Evolutionary conservation across 1,140 invertebrate genomes (phyloP).

Genomic region (Goniozus legneri): DNA sequence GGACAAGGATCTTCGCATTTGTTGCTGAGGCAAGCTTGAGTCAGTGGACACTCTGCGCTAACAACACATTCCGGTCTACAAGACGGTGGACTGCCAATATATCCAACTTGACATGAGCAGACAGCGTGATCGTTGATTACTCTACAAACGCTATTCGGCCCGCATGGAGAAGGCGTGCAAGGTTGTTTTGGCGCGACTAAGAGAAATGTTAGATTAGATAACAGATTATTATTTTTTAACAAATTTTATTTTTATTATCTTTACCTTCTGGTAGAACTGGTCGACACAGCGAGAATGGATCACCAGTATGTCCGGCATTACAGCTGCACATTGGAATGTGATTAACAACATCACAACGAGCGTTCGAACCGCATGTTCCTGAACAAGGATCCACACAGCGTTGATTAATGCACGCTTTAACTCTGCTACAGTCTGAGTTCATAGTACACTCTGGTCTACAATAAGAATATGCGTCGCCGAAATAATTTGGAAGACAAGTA

Average conservation of each 20-base stretch:
- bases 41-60: slow-evolving; percentile 63
- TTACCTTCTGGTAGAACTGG: slow-evolving; percentile 34
- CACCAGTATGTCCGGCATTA: slow-evolving; percentile 65
- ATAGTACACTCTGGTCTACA: slow-evolving; percentile 82
- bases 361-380: slow-evolving; percentile 71
- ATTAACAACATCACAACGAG: slow-evolving; percentile 75
- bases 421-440: slow-evolving; percentile 75
- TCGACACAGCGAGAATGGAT: slow-evolving; percentile 73
- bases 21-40: slow-evolving; percentile 62
- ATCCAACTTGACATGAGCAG: slow-evolving; percentile 66
- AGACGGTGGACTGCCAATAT: slow-evolving; percentile 62
- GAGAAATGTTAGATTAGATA: not conserved
- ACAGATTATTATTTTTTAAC: not conserved
- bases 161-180: slow-evolving; percentile 57
- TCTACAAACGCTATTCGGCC: slow-evolving; percentile 53
- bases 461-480: slow-evolving; percentile 64
- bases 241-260: not conserved
- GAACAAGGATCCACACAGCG: slow-evolving; percentile 74
- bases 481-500: slow-evolving; percentile 69
- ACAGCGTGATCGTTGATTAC: slow-evolving; percentile 54
- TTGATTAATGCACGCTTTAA: slow-evolving; percentile 70
- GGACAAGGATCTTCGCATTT: slow-evolving; percentile 69
- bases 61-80: slow-evolving; percentile 65
- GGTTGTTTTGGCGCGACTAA: slow-evolving; percentile 42
- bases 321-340: slow-evolving; percentile 72